Evolutionary conservation across 2,797 vertebrate genomes (phyloP).

Genomic region (Jordanella pulchra): DNA sequence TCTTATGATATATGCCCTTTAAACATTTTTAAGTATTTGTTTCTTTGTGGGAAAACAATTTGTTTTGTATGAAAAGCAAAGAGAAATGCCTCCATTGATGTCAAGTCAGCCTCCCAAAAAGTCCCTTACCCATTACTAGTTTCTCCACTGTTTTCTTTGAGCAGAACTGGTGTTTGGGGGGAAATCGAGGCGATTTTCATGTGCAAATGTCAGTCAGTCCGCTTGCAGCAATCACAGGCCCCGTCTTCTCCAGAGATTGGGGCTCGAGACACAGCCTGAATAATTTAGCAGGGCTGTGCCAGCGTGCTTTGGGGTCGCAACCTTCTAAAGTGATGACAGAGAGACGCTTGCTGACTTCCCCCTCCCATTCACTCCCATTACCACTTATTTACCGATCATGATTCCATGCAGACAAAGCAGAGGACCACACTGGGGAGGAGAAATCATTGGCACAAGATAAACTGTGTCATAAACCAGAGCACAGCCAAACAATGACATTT

Average conservation of each 20-base stretch:
- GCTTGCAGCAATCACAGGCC: conserved; percentile 83
- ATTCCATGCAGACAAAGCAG: conserved; percentile 76
- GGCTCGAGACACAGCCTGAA: conserved; percentile 81
- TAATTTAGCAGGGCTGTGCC: conserved; percentile 85
- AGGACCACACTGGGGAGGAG: conserved; percentile 59
- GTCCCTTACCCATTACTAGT: conserved; percentile 45
- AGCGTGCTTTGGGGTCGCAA: conserved; percentile 80
- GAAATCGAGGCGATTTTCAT: conserved; percentile 82
- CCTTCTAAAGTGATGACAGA: conserved; percentile 86
- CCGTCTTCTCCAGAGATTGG: conserved; percentile 78
- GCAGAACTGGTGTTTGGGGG: conserved; percentile 76
- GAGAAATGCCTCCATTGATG: conserved; percentile 18
- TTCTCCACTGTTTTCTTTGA: conserved; percentile 77
- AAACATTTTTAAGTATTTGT: conserved; percentile 27
- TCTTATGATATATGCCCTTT: background rate
- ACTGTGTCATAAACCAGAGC: conserved; percentile 73
- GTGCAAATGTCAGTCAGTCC: conserved; percentile 87
- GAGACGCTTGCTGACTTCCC: conserved; percentile 76
- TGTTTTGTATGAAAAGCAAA: conserved; percentile 17
- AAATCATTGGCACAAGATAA: conserved; percentile 74
- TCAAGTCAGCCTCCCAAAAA: conserved; percentile 30
- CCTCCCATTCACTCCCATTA: conserved; percentile 81
- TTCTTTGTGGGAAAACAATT: conserved; percentile 11
- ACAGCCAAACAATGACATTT: conserved; percentile 81
- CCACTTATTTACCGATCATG: conserved; percentile 81